Conservation (phyloP, 2,113 vertebrate species). For the Castor canadensis region DNA sequence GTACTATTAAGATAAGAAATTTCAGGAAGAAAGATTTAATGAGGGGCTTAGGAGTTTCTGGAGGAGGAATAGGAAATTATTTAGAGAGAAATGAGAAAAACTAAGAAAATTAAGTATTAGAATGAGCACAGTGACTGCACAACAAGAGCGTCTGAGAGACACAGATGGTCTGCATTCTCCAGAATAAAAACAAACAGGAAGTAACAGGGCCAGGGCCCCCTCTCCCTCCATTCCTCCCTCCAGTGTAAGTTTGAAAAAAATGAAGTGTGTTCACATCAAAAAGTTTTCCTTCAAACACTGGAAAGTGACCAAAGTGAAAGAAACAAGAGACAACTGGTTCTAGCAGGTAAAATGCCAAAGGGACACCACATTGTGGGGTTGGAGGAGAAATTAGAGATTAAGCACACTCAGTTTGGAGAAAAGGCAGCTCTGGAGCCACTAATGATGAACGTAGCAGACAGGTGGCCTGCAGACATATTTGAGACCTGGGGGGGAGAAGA, state of each 20-base stretch:
- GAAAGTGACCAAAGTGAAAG: conserved; percentile 52
- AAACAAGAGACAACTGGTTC: background rate
- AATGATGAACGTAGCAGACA: background rate
- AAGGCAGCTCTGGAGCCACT: background rate
- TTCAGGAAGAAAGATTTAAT: conserved; percentile 70
- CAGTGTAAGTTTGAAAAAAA: conserved; percentile 18
- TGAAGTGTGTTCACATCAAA: conserved; percentile 57
- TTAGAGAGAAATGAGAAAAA: conserved; percentile 67
- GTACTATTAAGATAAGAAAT: conserved; percentile 71
- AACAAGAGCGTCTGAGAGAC: conserved; percentile 70
- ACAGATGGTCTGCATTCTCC: conserved; percentile 79
- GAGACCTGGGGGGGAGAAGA: background rate
- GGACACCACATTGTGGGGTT: background rate
- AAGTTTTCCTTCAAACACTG: conserved; percentile 64
- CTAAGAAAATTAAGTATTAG: conserved; percentile 74
- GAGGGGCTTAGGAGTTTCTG: conserved; percentile 68
- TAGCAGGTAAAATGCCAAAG: conserved; percentile 52
- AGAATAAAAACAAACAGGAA: conserved; percentile 78
- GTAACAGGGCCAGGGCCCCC: conserved; percentile 62
- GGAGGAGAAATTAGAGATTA: background rate
- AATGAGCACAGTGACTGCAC: conserved; percentile 66
- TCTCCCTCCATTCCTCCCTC: conserved; percentile 57
- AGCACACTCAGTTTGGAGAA: background rate
- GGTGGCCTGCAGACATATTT: conserved; percentile 18
- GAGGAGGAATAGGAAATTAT: conserved; percentile 60